Evolutionary conservation across 2,113 vertebrate genomes (phyloP).

Genomic region (Panthera leo): DNA sequence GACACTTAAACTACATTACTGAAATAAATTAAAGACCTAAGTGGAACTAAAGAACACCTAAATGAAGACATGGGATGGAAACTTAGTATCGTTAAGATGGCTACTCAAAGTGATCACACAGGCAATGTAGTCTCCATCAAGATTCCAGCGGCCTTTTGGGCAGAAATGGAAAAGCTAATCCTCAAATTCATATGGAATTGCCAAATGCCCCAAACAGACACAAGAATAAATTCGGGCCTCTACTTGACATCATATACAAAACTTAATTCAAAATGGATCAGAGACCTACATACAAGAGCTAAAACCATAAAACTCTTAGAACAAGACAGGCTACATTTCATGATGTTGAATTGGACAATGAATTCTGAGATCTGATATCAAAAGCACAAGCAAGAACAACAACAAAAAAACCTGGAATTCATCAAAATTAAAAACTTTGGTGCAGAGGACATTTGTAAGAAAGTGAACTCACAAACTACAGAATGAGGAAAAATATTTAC

Average conservation of each 20-base stretch:
- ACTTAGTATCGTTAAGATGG: not conserved
- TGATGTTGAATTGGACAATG: not conserved
- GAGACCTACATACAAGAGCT: not conserved
- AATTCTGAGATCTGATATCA: not conserved
- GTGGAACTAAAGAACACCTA: not conserved
- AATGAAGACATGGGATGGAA: not conserved
- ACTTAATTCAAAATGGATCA: not conserved
- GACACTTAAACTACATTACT: not conserved
- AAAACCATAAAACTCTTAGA: not conserved
- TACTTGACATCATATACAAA: not conserved
- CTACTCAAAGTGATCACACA: not conserved
- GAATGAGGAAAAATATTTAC: too few relatives aligned
- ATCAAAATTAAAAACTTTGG: not conserved
- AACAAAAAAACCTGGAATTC: not conserved
- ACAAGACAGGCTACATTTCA: not conserved
- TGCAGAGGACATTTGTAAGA: not conserved
- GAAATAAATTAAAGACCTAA: not conserved
- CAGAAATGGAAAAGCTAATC: not conserved
- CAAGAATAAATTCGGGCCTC: not conserved
- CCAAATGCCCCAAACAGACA: not conserved
- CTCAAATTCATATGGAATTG: not conserved
- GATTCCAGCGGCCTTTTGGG: not conserved
- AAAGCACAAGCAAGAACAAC: not conserved
- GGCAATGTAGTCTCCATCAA: not conserved
- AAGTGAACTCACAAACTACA: not conserved